Evolutionary conservation across 1,140 invertebrate species (phyloP), one percentile per base, ranked within the genome.

Genomic region (Microplitis demolitor): DNA sequence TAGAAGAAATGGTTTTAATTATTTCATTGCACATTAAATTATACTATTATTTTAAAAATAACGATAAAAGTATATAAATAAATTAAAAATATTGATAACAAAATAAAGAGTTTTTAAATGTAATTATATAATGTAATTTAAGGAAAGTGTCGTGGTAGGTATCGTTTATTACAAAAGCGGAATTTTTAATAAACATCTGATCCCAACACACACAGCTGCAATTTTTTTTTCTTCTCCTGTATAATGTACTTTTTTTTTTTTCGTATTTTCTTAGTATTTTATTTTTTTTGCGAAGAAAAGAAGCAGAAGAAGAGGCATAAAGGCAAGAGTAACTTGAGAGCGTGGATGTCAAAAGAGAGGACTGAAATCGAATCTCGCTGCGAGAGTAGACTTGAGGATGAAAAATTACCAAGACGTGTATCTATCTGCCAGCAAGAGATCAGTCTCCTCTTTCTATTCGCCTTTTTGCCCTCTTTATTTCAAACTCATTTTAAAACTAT

Each of bases 321-420:
- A 61, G 53, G n/a, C 35, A 39, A 35, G 60, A 53, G 67, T 69
- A 69, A 69, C 34, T 60, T 16, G 67, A 69, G 67, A 69, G 37
- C 54, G 35, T 50, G 37, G 37, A 58, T 62, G 37, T 35, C 61
- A 71, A 45, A 51, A 71, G 69, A 62, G 60, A 45, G 62, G 39
- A 45, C 68, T 80, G 78, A 80, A 80, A 80, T 79, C 77, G 77
- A 80, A 80, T 80, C 78, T 66, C 56, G 74, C 70, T 73, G 71
- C 64, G 50, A 69, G 34, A 51, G 16, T 24, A 54, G 24, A 58
- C 39, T 54, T 35, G 61, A 62, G 62, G 35, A 72, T 35, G 72
- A 77, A 76, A 74, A 79, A 79, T 78, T 78, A 78, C 50, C 31
- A 33, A 66, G 37, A 50, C 61, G 34, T 66, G 8, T 66, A 14